Conservation (phyloP, 2,113 vertebrate species). For the Indicator indicator region DNA sequence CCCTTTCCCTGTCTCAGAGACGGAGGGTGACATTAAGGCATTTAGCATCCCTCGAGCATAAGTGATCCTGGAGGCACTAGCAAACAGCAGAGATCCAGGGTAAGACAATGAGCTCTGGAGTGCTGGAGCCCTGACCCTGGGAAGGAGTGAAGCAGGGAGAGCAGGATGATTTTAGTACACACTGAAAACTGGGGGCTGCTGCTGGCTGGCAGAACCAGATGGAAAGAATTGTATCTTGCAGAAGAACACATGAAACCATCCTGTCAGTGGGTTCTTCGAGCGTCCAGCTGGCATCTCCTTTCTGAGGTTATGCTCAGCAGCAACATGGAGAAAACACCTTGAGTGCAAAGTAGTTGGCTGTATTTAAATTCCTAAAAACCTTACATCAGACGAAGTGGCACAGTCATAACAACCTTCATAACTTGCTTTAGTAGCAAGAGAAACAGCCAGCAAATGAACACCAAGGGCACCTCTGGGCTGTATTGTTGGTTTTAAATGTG, state of each 20-base stretch:
- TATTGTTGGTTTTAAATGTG: neutral
- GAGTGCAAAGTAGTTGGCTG: neutral
- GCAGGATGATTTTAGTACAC: neutral
- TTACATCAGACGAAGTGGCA: neutral
- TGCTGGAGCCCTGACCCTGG: neutral
- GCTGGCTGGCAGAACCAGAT: neutral
- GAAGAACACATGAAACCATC: neutral
- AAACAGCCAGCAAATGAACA: neutral
- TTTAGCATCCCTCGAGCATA: neutral
- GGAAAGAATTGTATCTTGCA: neutral
- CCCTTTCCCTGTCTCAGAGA: neutral
- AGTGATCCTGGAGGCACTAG: neutral
- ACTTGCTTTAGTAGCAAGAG: neutral
- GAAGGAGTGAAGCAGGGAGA: neutral
- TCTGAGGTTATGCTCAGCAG: neutral
- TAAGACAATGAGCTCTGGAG: neutral
- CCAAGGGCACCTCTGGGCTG: neutral
- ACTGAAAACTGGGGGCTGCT: fast-evolving
- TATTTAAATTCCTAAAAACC: neutral
- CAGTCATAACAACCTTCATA: neutral
- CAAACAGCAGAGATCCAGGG: neutral
- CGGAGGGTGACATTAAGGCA: neutral
- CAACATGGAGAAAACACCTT: neutral
- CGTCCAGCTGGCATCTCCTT: neutral
- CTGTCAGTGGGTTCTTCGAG: neutral